Conservation (phyloP, 2,113 vertebrate species). For the Choloepus hoffmanni region DNA sequence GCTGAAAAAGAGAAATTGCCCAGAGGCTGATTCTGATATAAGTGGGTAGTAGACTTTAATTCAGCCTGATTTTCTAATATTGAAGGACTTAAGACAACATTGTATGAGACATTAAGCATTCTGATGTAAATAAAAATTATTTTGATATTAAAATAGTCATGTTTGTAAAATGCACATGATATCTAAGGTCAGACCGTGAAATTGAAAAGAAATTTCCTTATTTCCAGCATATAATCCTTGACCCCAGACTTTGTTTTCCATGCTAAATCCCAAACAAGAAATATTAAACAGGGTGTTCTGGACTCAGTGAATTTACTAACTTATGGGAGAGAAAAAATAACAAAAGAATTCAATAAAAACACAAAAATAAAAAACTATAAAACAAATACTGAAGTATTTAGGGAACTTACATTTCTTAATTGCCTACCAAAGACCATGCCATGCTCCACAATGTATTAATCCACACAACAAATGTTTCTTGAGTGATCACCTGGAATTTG, state of each 20-base stretch:
- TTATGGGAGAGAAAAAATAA: neutral
- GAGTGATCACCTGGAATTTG: neutral
- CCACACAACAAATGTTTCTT: neutral
- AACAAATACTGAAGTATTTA: neutral
- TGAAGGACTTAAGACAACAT: neutral
- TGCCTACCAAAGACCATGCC: neutral
- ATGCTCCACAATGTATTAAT: neutral
- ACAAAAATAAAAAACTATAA: neutral
- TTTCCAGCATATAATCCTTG: neutral
- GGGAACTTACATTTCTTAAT: neutral
- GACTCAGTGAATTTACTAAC: neutral
- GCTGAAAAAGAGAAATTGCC: neutral
- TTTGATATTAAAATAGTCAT: constrained; percentile 26
- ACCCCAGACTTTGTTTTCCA: neutral
- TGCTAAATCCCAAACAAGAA: neutral
- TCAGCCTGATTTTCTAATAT: neutral
- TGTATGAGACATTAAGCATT: neutral
- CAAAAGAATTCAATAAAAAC: neutral
- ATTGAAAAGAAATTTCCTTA: neutral
- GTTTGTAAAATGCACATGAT: neutral
- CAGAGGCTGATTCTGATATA: neutral
- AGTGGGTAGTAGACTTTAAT: neutral
- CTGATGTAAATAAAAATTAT: neutral
- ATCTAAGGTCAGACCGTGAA: constrained; percentile 2
- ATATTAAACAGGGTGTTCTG: neutral